phyloP scores from a whole-genome alignment of 2,797 vertebrate genomes.

The Delichon dasypus region DNA sequence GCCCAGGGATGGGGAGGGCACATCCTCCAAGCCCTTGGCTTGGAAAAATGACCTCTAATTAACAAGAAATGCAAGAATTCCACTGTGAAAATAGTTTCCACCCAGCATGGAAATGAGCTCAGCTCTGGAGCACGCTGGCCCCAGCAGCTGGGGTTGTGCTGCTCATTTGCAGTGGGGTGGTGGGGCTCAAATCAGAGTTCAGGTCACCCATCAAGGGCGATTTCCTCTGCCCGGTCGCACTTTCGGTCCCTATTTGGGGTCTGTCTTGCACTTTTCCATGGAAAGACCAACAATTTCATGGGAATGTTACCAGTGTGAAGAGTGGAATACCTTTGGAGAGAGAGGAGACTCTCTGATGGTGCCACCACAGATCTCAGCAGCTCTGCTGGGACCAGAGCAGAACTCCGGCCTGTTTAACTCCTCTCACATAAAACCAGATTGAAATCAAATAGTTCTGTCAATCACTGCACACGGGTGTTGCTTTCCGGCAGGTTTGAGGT shows the following conservation, averaged over 20 bases:
- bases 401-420: not conserved
- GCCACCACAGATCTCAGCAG: not conserved
- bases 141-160: not conserved
- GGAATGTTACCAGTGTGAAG: not conserved
- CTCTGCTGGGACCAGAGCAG: not conserved
- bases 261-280: not conserved
- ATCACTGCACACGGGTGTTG: not conserved
- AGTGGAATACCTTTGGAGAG: not conserved
- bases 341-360: not conserved
- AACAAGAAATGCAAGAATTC: conserved; percentile 1
- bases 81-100: conserved; percentile 23
- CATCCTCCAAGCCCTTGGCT: not conserved
- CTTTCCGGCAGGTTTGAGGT: not conserved
- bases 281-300: not conserved
- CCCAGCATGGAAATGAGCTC: conserved; percentile 55
- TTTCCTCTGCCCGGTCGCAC: not conserved
- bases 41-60: not conserved
- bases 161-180: not conserved
- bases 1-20: not conserved
- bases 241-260: not conserved
- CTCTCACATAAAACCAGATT: not conserved
- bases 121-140: not conserved
- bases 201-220: not conserved
- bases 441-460: not conserved
- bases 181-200: not conserved